phyloP scores from a whole-genome alignment of 2,797 vertebrate genomes.

The Cheirogaleus major region DNA sequence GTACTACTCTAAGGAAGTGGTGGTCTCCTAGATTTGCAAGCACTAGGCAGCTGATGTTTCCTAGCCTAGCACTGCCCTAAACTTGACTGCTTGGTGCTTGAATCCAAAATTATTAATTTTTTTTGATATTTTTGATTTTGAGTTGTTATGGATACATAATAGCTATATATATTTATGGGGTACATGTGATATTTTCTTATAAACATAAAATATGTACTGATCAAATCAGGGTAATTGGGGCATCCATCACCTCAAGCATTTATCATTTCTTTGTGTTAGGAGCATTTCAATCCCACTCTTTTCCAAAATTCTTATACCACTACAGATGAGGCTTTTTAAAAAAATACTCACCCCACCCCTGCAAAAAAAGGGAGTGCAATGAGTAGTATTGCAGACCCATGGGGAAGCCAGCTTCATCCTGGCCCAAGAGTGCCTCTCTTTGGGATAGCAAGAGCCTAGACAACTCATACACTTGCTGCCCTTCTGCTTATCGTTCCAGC shows the following conservation, averaged over 20 bases:
- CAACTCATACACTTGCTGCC: fast-evolving
- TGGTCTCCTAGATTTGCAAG: not conserved
- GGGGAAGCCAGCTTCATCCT: not conserved
- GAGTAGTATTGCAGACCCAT: not conserved
- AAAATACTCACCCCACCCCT: not conserved
- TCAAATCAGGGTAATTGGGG: not conserved
- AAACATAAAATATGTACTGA: not conserved
- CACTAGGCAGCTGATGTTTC: not conserved
- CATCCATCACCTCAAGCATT: not conserved
- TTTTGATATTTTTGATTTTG: not conserved
- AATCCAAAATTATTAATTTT: not conserved
- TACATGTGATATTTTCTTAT: not conserved
- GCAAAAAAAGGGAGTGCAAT: not conserved
- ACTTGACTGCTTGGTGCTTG: not conserved
- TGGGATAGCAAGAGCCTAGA: not conserved
- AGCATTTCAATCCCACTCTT: not conserved
- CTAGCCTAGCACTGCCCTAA: not conserved
- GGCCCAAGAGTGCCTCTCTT: not conserved
- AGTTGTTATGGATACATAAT: not conserved
- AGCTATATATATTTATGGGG: not conserved
- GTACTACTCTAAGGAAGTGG: not conserved
- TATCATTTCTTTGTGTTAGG: not conserved
- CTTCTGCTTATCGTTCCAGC: not conserved
- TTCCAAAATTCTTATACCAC: not conserved
- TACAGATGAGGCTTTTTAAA: not conserved